Conservation (phyloP, 2,113 vertebrate genomes). For the Esox niger region DNA sequence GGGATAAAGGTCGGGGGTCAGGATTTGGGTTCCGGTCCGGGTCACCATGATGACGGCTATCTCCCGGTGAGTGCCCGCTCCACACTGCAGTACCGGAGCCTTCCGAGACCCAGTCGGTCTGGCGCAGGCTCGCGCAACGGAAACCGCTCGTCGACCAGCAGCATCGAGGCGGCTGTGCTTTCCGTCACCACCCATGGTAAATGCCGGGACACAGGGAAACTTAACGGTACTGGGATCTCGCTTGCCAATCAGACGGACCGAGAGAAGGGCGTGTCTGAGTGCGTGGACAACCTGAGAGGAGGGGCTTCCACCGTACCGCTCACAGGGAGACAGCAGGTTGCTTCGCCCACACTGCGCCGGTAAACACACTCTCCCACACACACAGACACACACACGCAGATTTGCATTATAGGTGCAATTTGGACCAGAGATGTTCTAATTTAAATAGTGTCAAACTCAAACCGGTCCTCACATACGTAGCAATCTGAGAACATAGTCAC, state of each 20-base stretch:
- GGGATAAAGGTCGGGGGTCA: slow-evolving; percentile 68
- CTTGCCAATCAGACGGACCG: slow-evolving; percentile 94
- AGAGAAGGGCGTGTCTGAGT: slow-evolving; percentile 91
- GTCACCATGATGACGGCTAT: slow-evolving; percentile 90
- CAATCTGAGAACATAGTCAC: no score
- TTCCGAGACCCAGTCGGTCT: slow-evolving; percentile 92
- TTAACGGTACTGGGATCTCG: slow-evolving; percentile 75
- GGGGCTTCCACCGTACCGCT: slow-evolving; percentile 74
- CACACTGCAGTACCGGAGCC: slow-evolving; percentile 94
- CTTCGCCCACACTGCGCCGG: slow-evolving; percentile 97
- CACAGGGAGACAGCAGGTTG: slow-evolving; percentile 85
- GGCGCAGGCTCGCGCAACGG: slow-evolving; percentile 77
- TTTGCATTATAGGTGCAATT: no score
- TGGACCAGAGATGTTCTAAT: no score
- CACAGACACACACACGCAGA: slow-evolving; percentile 10
- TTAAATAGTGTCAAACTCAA: no score
- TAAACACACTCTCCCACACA: slow-evolving; percentile 58
- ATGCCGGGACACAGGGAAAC: slow-evolving; percentile 59
- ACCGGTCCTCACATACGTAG: no score
- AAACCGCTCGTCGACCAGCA: slow-evolving; percentile 96
- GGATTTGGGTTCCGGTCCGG: slow-evolving; percentile 69
- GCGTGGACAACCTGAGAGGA: slow-evolving; percentile 81
- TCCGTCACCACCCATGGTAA: slow-evolving; percentile 72
- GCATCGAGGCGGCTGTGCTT: slow-evolving; percentile 86
- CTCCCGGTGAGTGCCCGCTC: slow-evolving; percentile 85